Percentiles rank a stretch among this genome's conserved stretches.
phyloP scores from a whole-genome alignment of 2,888 invertebrate genomes.

The Lasioglossum villosulum region DNA sequence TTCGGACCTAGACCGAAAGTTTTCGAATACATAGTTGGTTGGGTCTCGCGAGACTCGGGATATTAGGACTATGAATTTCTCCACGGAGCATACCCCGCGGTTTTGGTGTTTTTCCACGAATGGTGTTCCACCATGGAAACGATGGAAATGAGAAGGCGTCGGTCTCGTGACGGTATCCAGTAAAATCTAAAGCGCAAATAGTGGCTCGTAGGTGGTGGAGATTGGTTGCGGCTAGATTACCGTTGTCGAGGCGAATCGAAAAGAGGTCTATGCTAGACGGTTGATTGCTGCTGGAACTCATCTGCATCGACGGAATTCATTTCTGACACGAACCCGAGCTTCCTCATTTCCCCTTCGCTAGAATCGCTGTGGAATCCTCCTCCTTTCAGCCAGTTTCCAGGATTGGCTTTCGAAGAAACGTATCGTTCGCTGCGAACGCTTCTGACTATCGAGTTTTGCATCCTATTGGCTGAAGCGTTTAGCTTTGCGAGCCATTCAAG shows the following conservation, averaged over 20 bases:
- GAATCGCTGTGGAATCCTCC: background rate
- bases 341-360: slow-evolving; percentile 12
- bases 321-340: slow-evolving; percentile 62
- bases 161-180: slow-evolving; percentile 79
- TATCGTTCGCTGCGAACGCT: background rate
- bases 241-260: slow-evolving; percentile 62
- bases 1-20: background rate
- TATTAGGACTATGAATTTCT: background rate
- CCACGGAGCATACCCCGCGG: background rate
- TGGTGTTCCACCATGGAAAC: background rate
- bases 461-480: background rate
- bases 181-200: slow-evolving; percentile 81
- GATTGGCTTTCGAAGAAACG: background rate
- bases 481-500: background rate
- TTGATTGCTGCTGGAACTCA: slow-evolving; percentile 63
- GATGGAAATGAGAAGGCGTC: slow-evolving; percentile 29
- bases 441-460: background rate
- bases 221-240: slow-evolving; percentile 73
- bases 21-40: background rate
- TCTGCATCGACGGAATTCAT: slow-evolving; percentile 67
- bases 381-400: background rate
- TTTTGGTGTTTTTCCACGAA: background rate
- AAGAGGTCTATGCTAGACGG: slow-evolving; percentile 48
- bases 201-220: slow-evolving; percentile 72
- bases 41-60: background rate